Evolutionary conservation across 2,888 invertebrate genomes (phyloP), one percentile per base, ranked within the genome.

Genomic region (Apoda limacodes): DNA sequence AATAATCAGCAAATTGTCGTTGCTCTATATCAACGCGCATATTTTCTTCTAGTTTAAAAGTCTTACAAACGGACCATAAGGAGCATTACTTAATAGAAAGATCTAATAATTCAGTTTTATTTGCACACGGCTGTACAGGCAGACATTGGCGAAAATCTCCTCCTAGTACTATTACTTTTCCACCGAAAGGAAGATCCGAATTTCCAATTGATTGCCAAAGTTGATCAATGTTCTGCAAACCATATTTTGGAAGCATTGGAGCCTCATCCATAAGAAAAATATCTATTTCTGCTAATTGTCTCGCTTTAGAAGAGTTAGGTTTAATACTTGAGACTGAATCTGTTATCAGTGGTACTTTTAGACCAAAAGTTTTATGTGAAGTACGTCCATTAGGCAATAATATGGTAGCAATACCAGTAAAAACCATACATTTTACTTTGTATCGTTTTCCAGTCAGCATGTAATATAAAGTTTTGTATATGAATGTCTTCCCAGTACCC

Each of bases 1-100:
- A 37, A 24, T 30, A 33, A 32, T 34, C 36, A 37, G 32, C 32
- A 37, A 40, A 40, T 40, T 34, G 30, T 7, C 37, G 30, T 37
- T 40, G 30, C 30, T 30, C 32, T 34, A 40, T 40, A 34, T 36
- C 28, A 32, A 35, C 35, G 30, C 32, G 36, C 34, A 40, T 40
- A 30, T 40, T 40, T 36, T 40, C 34, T 30, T 36, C 39, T 24
- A 39, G 31, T 32, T 34, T 40, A 27, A 36, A 36, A 27, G 32
- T 36, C 36, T 36, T 30, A 39, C 33, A 32, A 35, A 39, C 13
- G 9, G 35, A 35, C 34, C 34, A 33, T 35, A 39, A 28, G 22
- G 36, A 34, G 34, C 31, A 32, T 32, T 28, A 31, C 14, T 36
- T 36, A 10, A 36, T 36, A 27, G 29, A 37, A 24, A 36, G 29